Evolutionary conservation across 2,888 invertebrate species (phyloP), one percentile per base, ranked within the genome.

Genomic region (Synanthedon vespiformis): DNA sequence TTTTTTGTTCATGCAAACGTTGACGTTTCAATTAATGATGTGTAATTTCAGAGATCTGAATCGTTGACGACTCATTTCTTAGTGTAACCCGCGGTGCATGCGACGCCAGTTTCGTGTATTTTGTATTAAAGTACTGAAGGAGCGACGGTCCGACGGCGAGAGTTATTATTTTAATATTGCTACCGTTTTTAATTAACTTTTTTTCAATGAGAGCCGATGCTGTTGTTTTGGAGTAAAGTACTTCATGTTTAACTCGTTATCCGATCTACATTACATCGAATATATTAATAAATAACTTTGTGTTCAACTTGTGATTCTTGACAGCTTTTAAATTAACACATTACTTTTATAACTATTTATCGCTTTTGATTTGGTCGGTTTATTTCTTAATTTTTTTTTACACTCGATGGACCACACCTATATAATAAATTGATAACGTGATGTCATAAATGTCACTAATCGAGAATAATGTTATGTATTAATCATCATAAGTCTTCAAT

Each of bases 21-120:
- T 74, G 80, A 83, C 79, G 75, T 74, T 76, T 82, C 80, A 83
- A 83, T 83, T 83, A 80, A 82, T 80, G 77, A 72, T 68, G 74
- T 78, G 74, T 75, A 80, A 80, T 81, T 78, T 80, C 73, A 77
- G 74, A 79, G 80, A 77, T 78, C 74, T 69, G 72, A 74, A 77
- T 78, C 76, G 70, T 67, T 72, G 69, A 72, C 72, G 74, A 70
- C 70, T 69, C 70, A 67, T 74, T 71, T 70, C 67, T 61, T 64
- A 61, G 60, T 55, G 61, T 67, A 67, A 34, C 64, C 61, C 62
- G 62, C 55, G 56, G 60, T 54, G 49, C 12, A 48, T 51, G 51
- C 41, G 40, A 53, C 52, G 53, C 55, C 54, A 55, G 53, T 53
- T 54, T 56, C 54, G 51, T 51, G 53, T 53, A 54, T 52, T 56